Evolutionary conservation across 2,888 invertebrate species (phyloP), one percentile per base, ranked within the genome.

Genomic region (Drosophila rellima): DNA sequence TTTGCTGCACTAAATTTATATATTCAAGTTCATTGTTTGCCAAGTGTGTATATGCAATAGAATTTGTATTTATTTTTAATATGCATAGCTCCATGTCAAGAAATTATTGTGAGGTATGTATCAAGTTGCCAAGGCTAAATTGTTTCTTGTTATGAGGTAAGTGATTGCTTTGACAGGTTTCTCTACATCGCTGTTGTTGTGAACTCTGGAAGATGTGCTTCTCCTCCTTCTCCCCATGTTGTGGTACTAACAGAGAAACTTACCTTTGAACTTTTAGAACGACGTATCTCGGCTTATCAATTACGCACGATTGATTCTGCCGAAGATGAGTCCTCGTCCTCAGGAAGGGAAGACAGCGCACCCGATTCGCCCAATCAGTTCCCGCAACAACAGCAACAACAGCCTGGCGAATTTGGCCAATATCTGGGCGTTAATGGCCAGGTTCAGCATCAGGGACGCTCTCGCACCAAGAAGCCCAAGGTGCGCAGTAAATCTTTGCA

Each of bases 401-500:
- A 87, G 10, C 78, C 82, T 47, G 85, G 88, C 29, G 82, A 89
- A 47, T 91, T 87, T 78, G 85, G 88, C 3, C 89, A 90, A 59
- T 90, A 77, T 70, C 66, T 92, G 33, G 79, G 78, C 33, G 80
- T 89, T 48, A 91, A 91, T 54, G 90, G 90, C 5, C 89, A 88
- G 52, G 76, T 76, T 17, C 90, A 80, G 17, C 91, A 91, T 60
- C 90, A 91, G 68, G 90, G 91, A 17, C 88, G 92, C 1, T 83
- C 91, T 7, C 91, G 92, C 18, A 89, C 90, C 3, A 92, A 92
- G 65, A 90, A 88, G 45, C 69, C 88, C 1, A 92, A 92, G 37
- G 89, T 84, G 4, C 90, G 93, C 13, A 92, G 93, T 73, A 92
- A 92, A 66, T 93, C 93, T 17, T 66, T 93, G 51, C 93, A 93